Base-by-base conservation (phyloP, 2,888 invertebrate genomes). In the Acrobasis suavella region DNA sequence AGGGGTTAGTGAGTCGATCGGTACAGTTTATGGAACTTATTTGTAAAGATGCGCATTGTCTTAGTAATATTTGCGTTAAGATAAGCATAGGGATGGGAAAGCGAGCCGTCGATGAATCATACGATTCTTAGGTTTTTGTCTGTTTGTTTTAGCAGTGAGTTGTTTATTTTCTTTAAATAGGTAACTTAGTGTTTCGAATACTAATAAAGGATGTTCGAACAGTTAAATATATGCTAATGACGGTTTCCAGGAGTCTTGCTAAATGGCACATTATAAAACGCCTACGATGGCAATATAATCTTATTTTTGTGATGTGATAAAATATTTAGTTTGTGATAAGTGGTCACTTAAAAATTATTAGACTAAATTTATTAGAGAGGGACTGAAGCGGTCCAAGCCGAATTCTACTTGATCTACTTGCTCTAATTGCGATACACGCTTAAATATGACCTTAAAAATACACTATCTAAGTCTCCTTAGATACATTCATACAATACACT, bases 31-130 rank as follows among this genome's bases (percentile, higher is more conserved):
- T 72, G 79, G 78, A 80, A 83, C 78, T 82, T 86, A 86, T 86
- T 90, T 89, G 87, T 87, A 80, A 81, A 79, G 82, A 86, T 87
- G 81, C 72, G 79, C 79, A 85, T 88, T 90, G 88, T 89, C 78
- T 89, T 85, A 82, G 72, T 76, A 74, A 81, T 86, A 80, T 88
- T 87, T 87, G 86, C 76, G 82, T 87, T 86, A 71, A 83, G 86
- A 87, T 89, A 87, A 85, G 81, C 74, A 67, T 60, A 72, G 72
- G 83, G 80, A 75, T 83, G 82, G 78, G 84, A 85, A 83, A 82
- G 78, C 74, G 66, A 58, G 66, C 62, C 60, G 56, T 37, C 63
- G 63, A 69, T 79, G 78, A 80, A 74, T 80, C 73, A 76, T 72
- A 65, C 69, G 73, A 72, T 69, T 60, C 65, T 69, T 67, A 66